Conservation (phyloP, 1,140 invertebrate genomes). For the Bathynomus jamesi region DNA sequence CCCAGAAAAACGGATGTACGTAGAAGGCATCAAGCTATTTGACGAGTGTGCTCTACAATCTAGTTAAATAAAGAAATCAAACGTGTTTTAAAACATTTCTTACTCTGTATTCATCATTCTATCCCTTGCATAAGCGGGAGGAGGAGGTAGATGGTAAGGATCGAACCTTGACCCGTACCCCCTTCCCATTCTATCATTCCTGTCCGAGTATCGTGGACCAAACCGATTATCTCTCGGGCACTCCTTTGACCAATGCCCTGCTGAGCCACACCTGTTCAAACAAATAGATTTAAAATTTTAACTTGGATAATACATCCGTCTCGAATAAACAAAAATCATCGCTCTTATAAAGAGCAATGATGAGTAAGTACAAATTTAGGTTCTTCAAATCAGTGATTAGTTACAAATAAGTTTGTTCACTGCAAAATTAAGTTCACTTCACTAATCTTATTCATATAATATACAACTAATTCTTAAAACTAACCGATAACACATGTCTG, state of each 20-base stretch:
- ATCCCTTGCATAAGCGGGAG: constrained; percentile 29
- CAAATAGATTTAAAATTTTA: not conserved
- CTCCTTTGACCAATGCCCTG: constrained; percentile 36
- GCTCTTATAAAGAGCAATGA: not conserved
- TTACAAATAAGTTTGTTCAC: no score
- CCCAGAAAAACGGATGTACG: not conserved
- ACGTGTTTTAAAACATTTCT: not conserved
- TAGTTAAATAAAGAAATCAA: not conserved
- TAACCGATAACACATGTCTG: constrained; percentile 34
- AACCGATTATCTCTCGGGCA: constrained; percentile 28
- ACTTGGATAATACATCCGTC: not conserved
- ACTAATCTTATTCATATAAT: no score
- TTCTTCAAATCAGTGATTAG: not conserved
- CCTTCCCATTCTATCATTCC: constrained; percentile 3
- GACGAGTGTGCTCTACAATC: not conserved
- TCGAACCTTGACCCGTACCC: constrained; percentile 24
- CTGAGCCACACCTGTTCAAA: constrained; percentile 22
- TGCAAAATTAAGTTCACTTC: no score
- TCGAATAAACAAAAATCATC: not conserved
- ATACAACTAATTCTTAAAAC: no score
- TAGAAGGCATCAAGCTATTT: not conserved
- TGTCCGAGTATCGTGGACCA: constrained; percentile 9
- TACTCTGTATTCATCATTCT: constrained; percentile 31
- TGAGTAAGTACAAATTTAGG: not conserved
- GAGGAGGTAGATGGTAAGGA: constrained; percentile 28